phyloP scores from a whole-genome alignment of 2,113 vertebrate genomes.

The Bolborhynchus lineola region DNA sequence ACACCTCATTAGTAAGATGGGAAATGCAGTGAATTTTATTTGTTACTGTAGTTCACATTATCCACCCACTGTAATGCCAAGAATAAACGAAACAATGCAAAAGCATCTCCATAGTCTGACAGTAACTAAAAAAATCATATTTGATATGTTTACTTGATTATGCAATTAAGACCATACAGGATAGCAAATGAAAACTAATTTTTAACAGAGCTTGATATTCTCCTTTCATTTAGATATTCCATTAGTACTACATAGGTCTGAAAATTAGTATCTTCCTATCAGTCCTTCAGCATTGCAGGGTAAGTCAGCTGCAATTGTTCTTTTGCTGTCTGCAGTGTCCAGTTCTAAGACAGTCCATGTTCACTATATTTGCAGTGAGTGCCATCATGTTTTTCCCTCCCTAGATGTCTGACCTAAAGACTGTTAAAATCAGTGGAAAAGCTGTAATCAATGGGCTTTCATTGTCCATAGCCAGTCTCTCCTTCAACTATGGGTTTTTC shows the following conservation, averaged over 20 bases:
- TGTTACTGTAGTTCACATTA: background rate
- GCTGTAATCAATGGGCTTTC: background rate
- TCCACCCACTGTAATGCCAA: background rate
- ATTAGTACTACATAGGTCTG: background rate
- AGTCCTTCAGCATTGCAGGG: background rate
- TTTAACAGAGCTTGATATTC: background rate
- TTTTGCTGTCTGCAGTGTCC: background rate
- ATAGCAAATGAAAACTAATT: background rate
- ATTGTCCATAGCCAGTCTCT: background rate
- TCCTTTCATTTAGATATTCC: background rate
- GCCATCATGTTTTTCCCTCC: background rate
- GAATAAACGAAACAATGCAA: background rate
- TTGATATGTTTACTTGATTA: background rate
- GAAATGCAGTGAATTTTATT: background rate
- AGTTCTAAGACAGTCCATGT: background rate
- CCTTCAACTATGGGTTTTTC: background rate
- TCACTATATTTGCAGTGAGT: background rate
- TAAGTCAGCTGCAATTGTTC: background rate
- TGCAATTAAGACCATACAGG: background rate
- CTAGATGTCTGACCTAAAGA: background rate
- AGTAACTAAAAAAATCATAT: background rate
- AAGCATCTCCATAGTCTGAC: background rate
- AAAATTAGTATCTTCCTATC: background rate
- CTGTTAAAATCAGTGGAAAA: background rate
- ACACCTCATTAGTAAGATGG: background rate